A percentile compares a stretch with the other conserved stretches of the same genome.
Conservation (phyloP, 2,888 invertebrate genomes). For the Pristionchus fissidentatus region DNA sequence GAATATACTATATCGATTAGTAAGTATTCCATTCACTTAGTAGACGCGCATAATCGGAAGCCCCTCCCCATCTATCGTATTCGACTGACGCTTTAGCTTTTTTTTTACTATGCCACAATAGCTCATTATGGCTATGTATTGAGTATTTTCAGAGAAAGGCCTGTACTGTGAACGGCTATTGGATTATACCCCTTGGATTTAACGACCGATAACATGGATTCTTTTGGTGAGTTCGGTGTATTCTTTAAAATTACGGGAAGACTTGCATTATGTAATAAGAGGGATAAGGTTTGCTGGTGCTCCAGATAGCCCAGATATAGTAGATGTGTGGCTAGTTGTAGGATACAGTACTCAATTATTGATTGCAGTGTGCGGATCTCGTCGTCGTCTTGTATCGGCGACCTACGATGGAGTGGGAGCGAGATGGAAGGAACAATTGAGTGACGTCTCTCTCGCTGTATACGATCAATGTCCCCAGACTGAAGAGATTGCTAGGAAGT, state of each 20-base stretch:
- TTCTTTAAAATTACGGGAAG: background rate
- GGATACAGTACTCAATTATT: background rate
- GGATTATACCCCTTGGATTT: constrained; percentile 36
- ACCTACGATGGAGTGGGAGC: constrained; percentile 33
- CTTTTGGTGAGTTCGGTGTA: background rate
- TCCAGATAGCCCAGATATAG: background rate
- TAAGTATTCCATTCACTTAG: background rate
- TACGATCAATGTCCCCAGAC: constrained; percentile 4
- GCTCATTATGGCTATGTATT: background rate
- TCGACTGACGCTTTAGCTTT: background rate
- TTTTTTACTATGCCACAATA: background rate
- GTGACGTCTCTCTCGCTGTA: constrained; percentile 26
- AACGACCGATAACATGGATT: constrained; percentile 30
- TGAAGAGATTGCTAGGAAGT: constrained; percentile 32
- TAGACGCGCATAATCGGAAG: no score
- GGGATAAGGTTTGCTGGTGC: background rate
- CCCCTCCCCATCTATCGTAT: background rate
- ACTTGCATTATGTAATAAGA: background rate
- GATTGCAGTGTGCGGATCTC: background rate
- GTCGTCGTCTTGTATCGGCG: constrained; percentile 15
- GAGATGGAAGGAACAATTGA: constrained; percentile 15
- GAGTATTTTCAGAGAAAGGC: background rate
- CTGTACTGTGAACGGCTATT: constrained; percentile 28
- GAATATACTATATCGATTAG: constrained; percentile 6
- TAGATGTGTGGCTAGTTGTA: background rate